phyloP scores from a whole-genome alignment of 2,113 vertebrate species.

The Geococcyx californianus region DNA sequence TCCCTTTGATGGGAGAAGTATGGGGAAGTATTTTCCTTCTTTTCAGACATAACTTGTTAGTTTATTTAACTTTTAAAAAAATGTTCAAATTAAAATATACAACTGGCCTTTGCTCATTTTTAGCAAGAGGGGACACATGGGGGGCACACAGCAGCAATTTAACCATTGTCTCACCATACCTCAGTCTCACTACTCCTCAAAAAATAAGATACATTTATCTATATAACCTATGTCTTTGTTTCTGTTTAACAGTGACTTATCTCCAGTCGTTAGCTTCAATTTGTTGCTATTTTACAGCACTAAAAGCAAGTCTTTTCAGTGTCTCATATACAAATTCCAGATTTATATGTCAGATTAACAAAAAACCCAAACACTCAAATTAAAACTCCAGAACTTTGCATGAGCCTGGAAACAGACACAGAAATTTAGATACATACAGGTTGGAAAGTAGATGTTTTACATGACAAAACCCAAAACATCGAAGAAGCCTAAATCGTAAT shows the following conservation, averaged over 20 bases:
- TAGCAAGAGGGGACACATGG: accelerated
- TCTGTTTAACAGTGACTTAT: neutral
- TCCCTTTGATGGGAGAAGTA: neutral
- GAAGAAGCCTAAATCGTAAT: neutral
- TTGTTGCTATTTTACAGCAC: neutral
- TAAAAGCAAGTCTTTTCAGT: neutral
- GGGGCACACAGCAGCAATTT: neutral
- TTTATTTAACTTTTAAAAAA: slow-evolving; percentile 8
- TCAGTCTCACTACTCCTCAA: neutral
- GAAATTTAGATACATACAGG: too few species aligned
- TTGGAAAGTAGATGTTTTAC: neutral
- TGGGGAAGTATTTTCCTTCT: neutral
- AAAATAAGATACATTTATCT: slow-evolving; percentile 14
- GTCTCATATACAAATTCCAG: neutral
- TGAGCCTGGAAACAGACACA: neutral
- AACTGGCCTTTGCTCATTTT: neutral
- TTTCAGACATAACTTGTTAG: slow-evolving; percentile 20
- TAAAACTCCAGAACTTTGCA: neutral
- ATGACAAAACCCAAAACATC: neutral
- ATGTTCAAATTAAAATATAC: neutral
- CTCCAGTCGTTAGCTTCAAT: neutral
- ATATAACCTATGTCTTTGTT: neutral
- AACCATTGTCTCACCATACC: neutral
- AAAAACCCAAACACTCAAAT: neutral
- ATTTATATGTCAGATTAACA: neutral